phyloP scores from a whole-genome alignment of 1,140 invertebrate species.

The Conus ventricosus region DNA sequence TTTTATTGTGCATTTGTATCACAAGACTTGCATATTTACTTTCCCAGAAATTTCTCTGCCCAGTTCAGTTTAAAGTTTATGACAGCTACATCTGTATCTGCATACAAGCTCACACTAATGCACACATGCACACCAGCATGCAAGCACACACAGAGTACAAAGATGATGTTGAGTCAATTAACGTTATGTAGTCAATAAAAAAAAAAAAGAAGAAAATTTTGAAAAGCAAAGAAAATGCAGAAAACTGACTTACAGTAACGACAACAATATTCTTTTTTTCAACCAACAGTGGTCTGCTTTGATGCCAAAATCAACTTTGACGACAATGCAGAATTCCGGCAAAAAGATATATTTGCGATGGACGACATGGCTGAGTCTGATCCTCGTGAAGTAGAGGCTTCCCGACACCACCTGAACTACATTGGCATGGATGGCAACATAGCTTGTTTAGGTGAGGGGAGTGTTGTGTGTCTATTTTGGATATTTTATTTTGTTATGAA shows the following conservation, averaged over 20 bases:
- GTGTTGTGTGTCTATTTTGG: conserved; percentile 4
- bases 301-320: conserved; percentile 99
- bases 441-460: conserved; percentile 85
- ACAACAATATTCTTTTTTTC: not conserved
- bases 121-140: not conserved
- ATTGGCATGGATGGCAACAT: conserved; percentile 99
- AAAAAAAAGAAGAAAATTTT: too few relatives aligned
- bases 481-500: not conserved
- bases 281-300: conserved; percentile 88
- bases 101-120: not conserved
- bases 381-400: conserved; percentile 92
- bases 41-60: too few relatives aligned
- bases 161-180: too few relatives aligned
- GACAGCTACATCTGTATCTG: too few relatives aligned
- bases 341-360: conserved; percentile 81
- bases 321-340: conserved; percentile 97
- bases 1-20: too few relatives aligned
- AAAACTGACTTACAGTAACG: too few relatives aligned
- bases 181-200: too few relatives aligned
- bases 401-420: conserved; percentile 94
- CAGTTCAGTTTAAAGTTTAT: too few relatives aligned
- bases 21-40: too few relatives aligned
- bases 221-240: too few relatives aligned
- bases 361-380: conserved; percentile 78
- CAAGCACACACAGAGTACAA: not conserved